A percentile compares a stretch with the other conserved stretches of the same genome.
These are phyloP conservation scores for Euproctis similis DNA, from an alignment of 2,888 invertebrate genomes.

Conservation along the genomic window DNA sequence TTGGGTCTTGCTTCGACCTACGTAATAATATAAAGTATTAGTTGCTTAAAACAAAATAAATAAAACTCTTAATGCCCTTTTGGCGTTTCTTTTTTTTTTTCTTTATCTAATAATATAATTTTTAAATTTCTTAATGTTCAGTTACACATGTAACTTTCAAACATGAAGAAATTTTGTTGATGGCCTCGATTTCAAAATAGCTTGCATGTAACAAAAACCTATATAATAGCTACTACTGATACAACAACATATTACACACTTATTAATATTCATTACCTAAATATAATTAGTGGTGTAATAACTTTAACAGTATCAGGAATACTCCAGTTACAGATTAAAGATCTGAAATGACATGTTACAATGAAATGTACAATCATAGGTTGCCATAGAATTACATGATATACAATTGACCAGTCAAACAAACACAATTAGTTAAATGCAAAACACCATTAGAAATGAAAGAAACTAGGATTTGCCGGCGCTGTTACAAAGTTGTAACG, in stretches of 20 bases:
- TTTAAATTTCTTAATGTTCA: constrained; percentile 59
- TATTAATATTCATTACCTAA: constrained; percentile 5
- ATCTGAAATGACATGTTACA: constrained; percentile 56
- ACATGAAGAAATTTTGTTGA: constrained; percentile 61
- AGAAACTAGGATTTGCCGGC: too few relatives aligned
- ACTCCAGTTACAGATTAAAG: constrained; percentile 4
- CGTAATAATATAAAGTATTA: constrained; percentile 67
- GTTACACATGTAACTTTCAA: constrained; percentile 60
- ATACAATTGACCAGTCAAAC: constrained; percentile 41
- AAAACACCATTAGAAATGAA: too few relatives aligned
- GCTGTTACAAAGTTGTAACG: too few relatives aligned
- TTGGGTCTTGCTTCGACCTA: constrained; percentile 55
- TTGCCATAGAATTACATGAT: constrained; percentile 32
- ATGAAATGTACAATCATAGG: constrained; percentile 71
- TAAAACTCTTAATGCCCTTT: constrained; percentile 64
- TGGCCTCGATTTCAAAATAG: constrained; percentile 74
- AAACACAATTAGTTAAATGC: too few relatives aligned
- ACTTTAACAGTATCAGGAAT: background rate
- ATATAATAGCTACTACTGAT: too few relatives aligned
- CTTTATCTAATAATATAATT: constrained; percentile 47
- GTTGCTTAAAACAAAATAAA: constrained; percentile 72
- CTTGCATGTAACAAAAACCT: too few relatives aligned
- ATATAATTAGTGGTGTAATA: constrained; percentile 15
- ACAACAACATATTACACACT: constrained; percentile 6
- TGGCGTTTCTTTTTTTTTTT: constrained; percentile 45